phyloP scores from a whole-genome alignment of 2,113 vertebrate genomes.

The Corythornis madagascariensis region DNA sequence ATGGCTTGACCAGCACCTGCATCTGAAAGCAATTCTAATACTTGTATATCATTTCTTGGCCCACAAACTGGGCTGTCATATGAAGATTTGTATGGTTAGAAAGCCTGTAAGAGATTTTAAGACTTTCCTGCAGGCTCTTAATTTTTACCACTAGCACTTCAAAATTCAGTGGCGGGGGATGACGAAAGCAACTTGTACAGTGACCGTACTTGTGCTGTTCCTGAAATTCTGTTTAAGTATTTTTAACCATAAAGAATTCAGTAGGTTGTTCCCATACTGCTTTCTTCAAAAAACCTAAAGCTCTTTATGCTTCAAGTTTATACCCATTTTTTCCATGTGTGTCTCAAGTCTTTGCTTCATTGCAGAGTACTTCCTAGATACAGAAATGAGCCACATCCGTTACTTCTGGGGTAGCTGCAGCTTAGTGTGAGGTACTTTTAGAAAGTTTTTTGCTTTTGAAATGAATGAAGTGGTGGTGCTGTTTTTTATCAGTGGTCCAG shows the following conservation, averaged over 20 bases:
- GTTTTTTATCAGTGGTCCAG: neutral
- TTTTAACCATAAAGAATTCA: neutral
- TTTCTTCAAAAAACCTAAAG: neutral
- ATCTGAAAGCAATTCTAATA: neutral
- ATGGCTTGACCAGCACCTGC: neutral
- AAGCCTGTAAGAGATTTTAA: neutral
- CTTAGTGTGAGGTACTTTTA: neutral
- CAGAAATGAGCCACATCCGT: neutral
- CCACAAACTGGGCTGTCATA: neutral
- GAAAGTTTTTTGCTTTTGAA: neutral
- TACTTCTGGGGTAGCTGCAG: neutral
- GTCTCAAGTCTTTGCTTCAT: neutral
- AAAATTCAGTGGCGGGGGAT: neutral
- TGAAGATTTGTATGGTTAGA: neutral
- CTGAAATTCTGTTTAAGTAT: neutral
- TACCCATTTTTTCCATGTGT: neutral
- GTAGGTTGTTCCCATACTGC: neutral
- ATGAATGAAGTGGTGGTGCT: rapidly evolving
- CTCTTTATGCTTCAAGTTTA: neutral
- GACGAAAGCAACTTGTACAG: neutral
- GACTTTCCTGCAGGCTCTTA: neutral
- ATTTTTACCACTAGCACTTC: neutral
- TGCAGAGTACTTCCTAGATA: neutral
- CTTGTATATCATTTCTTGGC: neutral
- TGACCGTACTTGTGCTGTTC: rapidly evolving